Conservation (phyloP, 2,888 invertebrate species). For the Melikaiella ostensackeni region DNA sequence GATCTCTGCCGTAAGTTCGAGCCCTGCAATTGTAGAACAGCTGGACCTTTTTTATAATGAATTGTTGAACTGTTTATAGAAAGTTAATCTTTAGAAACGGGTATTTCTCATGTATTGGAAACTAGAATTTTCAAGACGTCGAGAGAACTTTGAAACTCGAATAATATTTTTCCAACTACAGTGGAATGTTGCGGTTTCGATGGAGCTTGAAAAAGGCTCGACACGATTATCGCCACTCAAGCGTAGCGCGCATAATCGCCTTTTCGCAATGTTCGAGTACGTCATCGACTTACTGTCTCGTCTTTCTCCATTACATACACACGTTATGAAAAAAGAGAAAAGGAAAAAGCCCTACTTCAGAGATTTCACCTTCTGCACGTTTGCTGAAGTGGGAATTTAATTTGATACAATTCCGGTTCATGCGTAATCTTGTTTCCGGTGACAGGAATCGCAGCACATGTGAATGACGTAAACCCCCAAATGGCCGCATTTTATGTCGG, state of each 20-base stretch:
- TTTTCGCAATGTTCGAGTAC: background rate
- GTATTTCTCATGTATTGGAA: too few species aligned
- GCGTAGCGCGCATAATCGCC: background rate
- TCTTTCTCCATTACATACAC: background rate
- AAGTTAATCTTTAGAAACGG: too few species aligned
- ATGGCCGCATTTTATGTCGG: background rate
- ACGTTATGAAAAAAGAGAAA: too few species aligned
- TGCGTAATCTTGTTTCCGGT: background rate
- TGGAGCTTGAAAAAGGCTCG: background rate
- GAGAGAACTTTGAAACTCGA: background rate
- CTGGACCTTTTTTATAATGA: too few species aligned
- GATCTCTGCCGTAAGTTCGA: too few species aligned
- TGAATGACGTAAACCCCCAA: background rate
- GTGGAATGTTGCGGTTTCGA: background rate
- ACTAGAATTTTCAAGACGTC: too few species aligned
- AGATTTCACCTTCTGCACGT: background rate
- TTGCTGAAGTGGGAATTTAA: background rate
- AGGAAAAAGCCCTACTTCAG: background rate
- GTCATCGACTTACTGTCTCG: background rate
- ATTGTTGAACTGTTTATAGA: too few species aligned
- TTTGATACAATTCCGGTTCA: background rate
- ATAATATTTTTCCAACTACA: background rate
- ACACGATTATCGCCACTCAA: background rate
- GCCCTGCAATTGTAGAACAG: too few species aligned
- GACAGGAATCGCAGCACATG: constrained; percentile 2